phyloP scores from a whole-genome alignment of 2,888 invertebrate species.

The Tenthredo mesomela region DNA sequence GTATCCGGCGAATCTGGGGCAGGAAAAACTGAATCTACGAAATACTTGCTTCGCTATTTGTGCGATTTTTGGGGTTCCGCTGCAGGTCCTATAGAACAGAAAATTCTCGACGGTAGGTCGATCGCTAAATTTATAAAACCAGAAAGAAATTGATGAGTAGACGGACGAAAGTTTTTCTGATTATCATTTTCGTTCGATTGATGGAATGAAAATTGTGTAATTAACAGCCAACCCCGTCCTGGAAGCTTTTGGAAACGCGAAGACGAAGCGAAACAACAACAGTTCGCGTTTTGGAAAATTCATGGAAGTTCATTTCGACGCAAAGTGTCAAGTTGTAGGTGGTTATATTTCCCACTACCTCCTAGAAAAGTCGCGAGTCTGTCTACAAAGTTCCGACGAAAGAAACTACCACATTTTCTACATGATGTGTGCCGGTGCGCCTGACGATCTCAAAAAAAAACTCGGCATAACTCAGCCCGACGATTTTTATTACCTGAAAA shows the following conservation, averaged over 20 bases:
- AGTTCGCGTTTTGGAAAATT: slow-evolving; percentile 99
- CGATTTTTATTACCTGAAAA: slow-evolving; percentile 92
- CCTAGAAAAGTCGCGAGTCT: slow-evolving; percentile 96
- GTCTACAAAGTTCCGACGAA: slow-evolving; percentile 94
- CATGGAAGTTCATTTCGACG: slow-evolving; percentile 98
- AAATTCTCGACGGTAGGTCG: slow-evolving; percentile 93
- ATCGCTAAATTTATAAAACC: background rate
- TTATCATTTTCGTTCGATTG: slow-evolving; percentile 3
- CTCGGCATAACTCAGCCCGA: slow-evolving; percentile 90
- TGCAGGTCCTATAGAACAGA: slow-evolving; percentile 96
- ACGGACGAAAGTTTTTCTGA: background rate
- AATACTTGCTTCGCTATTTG: slow-evolving; percentile 96
- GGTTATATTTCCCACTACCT: slow-evolving; percentile 98
- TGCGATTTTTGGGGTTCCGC: slow-evolving; percentile 93
- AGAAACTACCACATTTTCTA: slow-evolving; percentile 99
- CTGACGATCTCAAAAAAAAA: slow-evolving; percentile 87
- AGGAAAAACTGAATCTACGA: slow-evolving; percentile 99
- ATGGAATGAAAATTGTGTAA: background rate
- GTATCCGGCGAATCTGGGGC: slow-evolving; percentile 98
- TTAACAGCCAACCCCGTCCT: slow-evolving; percentile 92
- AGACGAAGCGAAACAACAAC: slow-evolving; percentile 99
- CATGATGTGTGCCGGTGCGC: slow-evolving; percentile 95
- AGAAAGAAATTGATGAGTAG: slow-evolving; percentile 4
- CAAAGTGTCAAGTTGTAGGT: slow-evolving; percentile 94
- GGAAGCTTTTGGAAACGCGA: slow-evolving; percentile 98